A percentile compares a stretch with the other conserved stretches of the same genome.
phyloP scores from a whole-genome alignment of 37 sponge, comb jelly and placozoan genomes.

The Halisarca cf. caerulea region DNA sequence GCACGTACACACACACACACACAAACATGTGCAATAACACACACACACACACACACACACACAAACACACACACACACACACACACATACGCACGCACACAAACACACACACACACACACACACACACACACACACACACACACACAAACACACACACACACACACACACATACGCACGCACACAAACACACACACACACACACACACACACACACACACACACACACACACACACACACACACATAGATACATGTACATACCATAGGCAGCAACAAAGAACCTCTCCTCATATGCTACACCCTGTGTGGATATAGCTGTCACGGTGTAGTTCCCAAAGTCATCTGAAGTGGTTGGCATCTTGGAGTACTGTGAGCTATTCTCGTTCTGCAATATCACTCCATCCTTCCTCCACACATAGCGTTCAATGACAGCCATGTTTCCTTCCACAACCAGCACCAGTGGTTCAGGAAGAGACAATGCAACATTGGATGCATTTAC shows the following conservation, averaged over 20 bases:
- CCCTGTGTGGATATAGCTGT: not conserved
- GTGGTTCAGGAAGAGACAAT: not conserved
- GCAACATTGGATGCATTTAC: not conserved
- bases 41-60: too few species aligned
- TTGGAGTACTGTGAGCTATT: not conserved
- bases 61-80: too few species aligned
- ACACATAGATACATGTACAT: not conserved
- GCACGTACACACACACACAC: too few species aligned
- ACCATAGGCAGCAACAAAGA: slow-evolving; percentile 9
- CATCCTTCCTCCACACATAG: not conserved
- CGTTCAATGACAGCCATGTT: not conserved
- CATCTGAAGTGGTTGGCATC: not conserved
- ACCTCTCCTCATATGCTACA: not conserved
- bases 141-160: too few species aligned
- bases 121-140: too few species aligned
- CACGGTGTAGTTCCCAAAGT: slow-evolving; percentile 10
- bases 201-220: too few species aligned
- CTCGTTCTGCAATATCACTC: not conserved
- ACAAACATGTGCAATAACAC: too few species aligned
- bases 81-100: too few species aligned
- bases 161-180: too few species aligned
- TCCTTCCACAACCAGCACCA: not conserved
- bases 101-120: too few species aligned
- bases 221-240: not conserved
- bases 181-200: too few species aligned